Evolutionary conservation across 2,797 vertebrate species (phyloP).

Genomic region (Poecilia gillii): DNA sequence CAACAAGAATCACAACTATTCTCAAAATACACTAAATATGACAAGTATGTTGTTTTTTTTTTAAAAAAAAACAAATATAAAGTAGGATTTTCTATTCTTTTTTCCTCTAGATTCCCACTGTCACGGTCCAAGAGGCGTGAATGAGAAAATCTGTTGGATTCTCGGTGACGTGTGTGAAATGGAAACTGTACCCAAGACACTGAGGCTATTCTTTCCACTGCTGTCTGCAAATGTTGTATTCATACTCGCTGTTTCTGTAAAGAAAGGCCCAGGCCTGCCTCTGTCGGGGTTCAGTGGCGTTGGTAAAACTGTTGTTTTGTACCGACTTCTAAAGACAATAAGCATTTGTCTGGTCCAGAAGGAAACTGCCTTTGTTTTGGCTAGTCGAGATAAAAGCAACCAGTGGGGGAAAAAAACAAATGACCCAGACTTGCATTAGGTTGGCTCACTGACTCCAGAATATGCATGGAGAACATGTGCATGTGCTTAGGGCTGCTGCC

Average conservation of each 20-base stretch:
- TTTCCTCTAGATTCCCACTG: constrained; percentile 29
- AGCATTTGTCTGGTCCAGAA: constrained; percentile 53
- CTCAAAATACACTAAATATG: constrained; percentile 4
- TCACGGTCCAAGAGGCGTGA: constrained; percentile 25
- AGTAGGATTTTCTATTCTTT: constrained; percentile 4
- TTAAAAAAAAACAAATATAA: neutral
- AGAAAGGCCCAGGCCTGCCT: constrained; percentile 18
- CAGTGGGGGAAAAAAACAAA: constrained; percentile 38
- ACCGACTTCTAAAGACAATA: constrained; percentile 51
- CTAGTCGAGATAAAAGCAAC: constrained; percentile 37
- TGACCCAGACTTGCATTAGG: constrained; percentile 22
- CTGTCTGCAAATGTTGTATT: constrained; percentile 25
- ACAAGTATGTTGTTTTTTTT: constrained; percentile 15
- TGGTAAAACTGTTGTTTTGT: constrained; percentile 25
- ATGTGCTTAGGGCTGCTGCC: neutral
- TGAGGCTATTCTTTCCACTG: constrained; percentile 20
- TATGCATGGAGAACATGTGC: constrained; percentile 7
- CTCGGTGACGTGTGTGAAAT: constrained; percentile 26
- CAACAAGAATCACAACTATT: constrained; percentile 2
- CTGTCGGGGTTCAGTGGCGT: constrained; percentile 6
- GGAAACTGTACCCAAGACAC: constrained; percentile 37
- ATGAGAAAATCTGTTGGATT: constrained; percentile 12
- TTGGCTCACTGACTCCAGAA: constrained; percentile 19
- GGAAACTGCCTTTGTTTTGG: constrained; percentile 52
- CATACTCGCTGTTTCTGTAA: constrained; percentile 22